Conservation (phyloP, 2,888 invertebrate species). For the Chymomyza fuscimana region DNA sequence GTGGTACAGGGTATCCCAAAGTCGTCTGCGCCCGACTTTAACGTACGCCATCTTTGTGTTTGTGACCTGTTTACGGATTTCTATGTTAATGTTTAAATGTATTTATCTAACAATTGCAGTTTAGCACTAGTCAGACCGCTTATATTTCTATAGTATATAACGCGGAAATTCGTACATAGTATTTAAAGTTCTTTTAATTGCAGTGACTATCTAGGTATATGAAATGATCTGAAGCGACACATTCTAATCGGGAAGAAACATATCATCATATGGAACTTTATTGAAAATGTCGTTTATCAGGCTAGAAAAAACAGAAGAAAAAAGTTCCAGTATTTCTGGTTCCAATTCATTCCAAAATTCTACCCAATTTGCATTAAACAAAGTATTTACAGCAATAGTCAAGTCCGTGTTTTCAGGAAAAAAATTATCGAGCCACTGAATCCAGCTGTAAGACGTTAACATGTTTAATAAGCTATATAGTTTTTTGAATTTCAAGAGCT, state of each 20-base stretch:
- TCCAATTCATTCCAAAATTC: not conserved
- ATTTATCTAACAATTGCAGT: not conserved
- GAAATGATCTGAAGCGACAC: not conserved
- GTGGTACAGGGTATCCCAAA: too few species aligned
- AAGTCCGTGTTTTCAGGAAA: slow-evolving; percentile 1
- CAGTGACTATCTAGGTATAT: not conserved
- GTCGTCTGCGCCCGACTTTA: too few species aligned
- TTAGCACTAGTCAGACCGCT: too few species aligned
- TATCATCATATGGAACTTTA: not conserved
- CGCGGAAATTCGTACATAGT: not conserved
- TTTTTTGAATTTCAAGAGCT: slow-evolving; percentile 14
- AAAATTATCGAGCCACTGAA: slow-evolving; percentile 1
- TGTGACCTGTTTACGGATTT: slow-evolving; percentile 1
- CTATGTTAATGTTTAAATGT: not conserved
- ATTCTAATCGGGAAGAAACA: not conserved
- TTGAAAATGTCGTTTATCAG: not conserved
- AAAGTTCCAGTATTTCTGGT: not conserved
- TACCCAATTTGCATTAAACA: slow-evolving; percentile 2
- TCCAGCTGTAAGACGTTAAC: not conserved
- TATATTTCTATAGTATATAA: too few species aligned
- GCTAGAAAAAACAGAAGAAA: not conserved
- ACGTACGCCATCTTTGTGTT: too few species aligned
- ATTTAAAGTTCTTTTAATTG: not conserved
- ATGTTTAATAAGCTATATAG: not conserved
- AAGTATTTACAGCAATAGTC: not conserved